Conservation (phyloP, 2,797 vertebrate genomes). For the Clarias pachynema region DNA sequence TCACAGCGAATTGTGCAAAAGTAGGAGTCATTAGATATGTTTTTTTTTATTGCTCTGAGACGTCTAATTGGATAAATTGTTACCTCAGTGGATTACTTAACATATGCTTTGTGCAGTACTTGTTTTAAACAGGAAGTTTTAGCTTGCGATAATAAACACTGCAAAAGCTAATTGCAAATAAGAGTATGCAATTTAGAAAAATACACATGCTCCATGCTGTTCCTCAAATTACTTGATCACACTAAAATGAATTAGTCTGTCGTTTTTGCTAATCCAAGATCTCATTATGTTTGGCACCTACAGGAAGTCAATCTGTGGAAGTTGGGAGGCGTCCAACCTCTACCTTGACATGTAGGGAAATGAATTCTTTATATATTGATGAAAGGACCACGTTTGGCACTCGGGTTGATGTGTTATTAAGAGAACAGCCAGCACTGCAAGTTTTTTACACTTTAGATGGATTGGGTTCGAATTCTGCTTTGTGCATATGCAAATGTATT, state of each 20-base stretch:
- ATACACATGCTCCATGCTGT: conserved; percentile 21
- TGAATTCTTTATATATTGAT: conserved; percentile 37
- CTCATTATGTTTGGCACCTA: conserved; percentile 49
- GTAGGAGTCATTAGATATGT: neutral
- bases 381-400: conserved; percentile 36
- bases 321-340: conserved; percentile 32
- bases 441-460: conserved; percentile 34
- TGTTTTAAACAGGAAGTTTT: neutral
- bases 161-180: neutral
- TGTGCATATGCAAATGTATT: neutral
- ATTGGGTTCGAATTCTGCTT: neutral
- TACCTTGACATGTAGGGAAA: conserved; percentile 37
- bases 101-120: neutral
- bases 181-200: neutral
- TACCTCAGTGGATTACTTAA: neutral
- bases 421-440: neutral
- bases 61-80: neutral
- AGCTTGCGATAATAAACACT: neutral
- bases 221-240: conserved; percentile 22
- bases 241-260: conserved; percentile 40
- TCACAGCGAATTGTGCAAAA: neutral
- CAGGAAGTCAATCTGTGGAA: conserved; percentile 32
- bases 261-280: conserved; percentile 34
- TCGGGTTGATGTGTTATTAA: conserved; percentile 16
- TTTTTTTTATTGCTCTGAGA: neutral